phyloP scores from a whole-genome alignment of 2,888 invertebrate species.

The Gandaritis pyraliata region DNA sequence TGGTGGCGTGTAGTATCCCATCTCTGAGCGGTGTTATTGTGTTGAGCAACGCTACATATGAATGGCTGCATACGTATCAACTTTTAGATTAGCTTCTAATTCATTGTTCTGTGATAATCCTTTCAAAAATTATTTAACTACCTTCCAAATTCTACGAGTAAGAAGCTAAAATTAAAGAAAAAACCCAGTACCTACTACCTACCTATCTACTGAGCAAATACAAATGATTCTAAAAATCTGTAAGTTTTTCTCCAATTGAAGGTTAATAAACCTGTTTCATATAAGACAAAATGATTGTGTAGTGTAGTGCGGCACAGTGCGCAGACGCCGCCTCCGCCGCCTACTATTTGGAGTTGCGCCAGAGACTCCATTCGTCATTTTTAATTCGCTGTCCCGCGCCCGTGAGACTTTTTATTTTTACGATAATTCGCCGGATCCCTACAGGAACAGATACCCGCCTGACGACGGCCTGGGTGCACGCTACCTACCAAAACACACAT shows the following conservation, averaged over 20 bases:
- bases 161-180: too few species aligned
- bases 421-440: slow-evolving; percentile 38
- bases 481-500: slow-evolving; percentile 23
- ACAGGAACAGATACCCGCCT: slow-evolving; percentile 13
- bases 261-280: slow-evolving; percentile 21
- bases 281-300: neutral
- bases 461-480: slow-evolving; percentile 4
- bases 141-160: too few species aligned
- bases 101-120: too few species aligned
- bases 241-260: neutral
- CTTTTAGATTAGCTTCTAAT: too few species aligned
- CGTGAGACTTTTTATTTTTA: slow-evolving; percentile 40
- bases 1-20: too few species aligned
- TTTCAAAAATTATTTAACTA: too few species aligned
- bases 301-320: neutral
- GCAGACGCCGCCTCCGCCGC: slow-evolving; percentile 14
- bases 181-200: too few species aligned
- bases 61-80: too few species aligned
- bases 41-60: too few species aligned
- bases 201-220: too few species aligned
- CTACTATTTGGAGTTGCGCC: slow-evolving; percentile 39
- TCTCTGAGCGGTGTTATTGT: too few species aligned
- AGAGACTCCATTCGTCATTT: slow-evolving; percentile 44
- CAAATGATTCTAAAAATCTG: too few species aligned
- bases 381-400: slow-evolving; percentile 38